Evolutionary conservation across 2,113 vertebrate genomes (phyloP).

Genomic region (Nycticorax nycticorax): DNA sequence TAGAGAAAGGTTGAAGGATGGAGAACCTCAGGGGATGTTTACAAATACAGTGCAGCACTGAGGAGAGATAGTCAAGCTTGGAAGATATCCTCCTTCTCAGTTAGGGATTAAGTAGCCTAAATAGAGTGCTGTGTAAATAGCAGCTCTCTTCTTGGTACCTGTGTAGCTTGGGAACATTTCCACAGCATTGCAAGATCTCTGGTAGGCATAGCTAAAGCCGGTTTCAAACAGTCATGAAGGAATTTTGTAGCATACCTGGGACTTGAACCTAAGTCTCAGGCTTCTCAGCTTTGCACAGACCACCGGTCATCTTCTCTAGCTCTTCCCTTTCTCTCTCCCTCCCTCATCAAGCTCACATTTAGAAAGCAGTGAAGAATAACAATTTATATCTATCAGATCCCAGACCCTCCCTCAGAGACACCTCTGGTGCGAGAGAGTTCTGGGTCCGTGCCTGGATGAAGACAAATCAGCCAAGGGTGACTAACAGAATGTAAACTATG

Average conservation of each 20-base stretch:
- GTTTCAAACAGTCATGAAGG: neutral
- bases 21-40: neutral
- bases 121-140: neutral
- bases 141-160: neutral
- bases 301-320: neutral
- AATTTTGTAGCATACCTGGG: neutral
- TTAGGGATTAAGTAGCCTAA: neutral
- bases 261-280: neutral
- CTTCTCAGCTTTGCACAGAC: neutral
- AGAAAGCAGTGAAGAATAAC: neutral
- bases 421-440: accelerated
- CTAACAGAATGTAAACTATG: neutral
- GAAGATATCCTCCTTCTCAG: neutral
- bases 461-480: neutral
- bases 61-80: neutral
- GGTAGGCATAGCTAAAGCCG: neutral
- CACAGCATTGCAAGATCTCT: neutral
- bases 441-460: neutral
- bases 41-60: neutral
- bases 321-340: neutral
- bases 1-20: neutral
- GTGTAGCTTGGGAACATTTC: neutral
- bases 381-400: neutral
- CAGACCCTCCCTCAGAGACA: neutral
- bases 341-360: neutral